Percentiles rank a stretch among this genome's conserved stretches.
phyloP scores from a whole-genome alignment of 2,797 vertebrate genomes.

The Prionace glauca region DNA sequence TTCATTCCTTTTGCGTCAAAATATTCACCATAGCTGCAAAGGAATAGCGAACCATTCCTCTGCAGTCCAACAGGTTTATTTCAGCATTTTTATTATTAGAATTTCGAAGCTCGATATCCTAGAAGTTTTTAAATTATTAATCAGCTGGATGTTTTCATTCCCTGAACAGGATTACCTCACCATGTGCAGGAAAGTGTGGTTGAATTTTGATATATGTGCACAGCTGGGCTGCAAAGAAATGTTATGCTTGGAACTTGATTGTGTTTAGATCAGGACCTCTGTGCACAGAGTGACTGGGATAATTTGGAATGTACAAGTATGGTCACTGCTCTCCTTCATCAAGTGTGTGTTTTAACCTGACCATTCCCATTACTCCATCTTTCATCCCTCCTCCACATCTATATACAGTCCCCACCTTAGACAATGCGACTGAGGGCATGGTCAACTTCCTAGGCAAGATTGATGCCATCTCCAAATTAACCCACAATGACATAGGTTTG shows the following conservation, averaged over 20 bases:
- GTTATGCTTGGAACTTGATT: conserved; percentile 12
- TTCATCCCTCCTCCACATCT: background rate
- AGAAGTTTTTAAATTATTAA: conserved; percentile 13
- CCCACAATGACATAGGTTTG: background rate
- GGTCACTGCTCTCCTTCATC: background rate
- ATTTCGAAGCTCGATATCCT: background rate
- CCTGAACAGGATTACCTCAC: conserved; percentile 28
- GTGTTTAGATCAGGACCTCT: background rate
- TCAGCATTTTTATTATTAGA: conserved; percentile 9
- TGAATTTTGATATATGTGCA: conserved; percentile 18
- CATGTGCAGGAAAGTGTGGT: background rate
- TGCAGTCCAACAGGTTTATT: background rate
- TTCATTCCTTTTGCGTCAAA: background rate
- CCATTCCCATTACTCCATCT: background rate
- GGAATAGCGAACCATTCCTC: background rate
- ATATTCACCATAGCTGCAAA: background rate
- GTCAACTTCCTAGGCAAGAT: background rate
- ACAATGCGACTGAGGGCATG: background rate
- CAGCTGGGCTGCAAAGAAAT: conserved; percentile 15
- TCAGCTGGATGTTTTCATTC: conserved; percentile 23
- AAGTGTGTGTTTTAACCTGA: background rate
- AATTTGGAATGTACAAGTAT: background rate
- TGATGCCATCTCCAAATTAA: background rate
- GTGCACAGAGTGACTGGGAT: background rate
- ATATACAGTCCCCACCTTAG: background rate